Base-by-base conservation (phyloP, 2,113 vertebrate genomes). In the Gorsachius goisagi region DNA sequence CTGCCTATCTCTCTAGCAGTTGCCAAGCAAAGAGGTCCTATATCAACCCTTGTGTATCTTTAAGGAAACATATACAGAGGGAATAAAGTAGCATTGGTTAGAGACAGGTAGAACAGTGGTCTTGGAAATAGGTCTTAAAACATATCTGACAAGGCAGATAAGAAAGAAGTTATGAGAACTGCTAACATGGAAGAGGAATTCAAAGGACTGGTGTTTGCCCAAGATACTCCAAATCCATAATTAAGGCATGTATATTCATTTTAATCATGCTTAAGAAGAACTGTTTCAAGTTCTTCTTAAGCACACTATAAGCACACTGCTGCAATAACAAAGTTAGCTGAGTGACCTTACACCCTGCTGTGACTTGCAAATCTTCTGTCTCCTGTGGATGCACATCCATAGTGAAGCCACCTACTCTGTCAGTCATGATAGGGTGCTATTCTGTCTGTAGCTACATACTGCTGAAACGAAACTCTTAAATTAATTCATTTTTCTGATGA, bases 401-500 rank as follows among this genome's bases (percentile, higher is more conserved):
- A 0, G 1, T 71, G 59, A 85, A 97, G 49, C 23, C 55, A 59
- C 35, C 83, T 69, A 63, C 39, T 53, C 67, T 73, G 80, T 21
- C 77, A 83, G 0, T 69, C 74, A 3, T 56, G 37, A 60, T 12
- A 60, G 27, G 17, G 28, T 52, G 37, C 27, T 77, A 17, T 44
- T 88, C 71, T 74, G 35, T 58, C 74, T 85, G 2, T 32, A 77
- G 58, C 55, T 80, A 56, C 33, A 88, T 28, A 22, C 15, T 85
- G 50, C 58, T 80, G 78, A 85, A 95, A 86, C 22, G 71, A 91
- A 96, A 72, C 77, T 85, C 78, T 88, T 73, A 85, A 88, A 94
- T 77, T 41, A 95, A 87, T 77, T 88, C 93, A 45, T 78, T 93
- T 95, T 89, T 93, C 85, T 90, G 93, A 95, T 93, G 88, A 91